Base-by-base conservation (phyloP, 2,888 invertebrate species). In the Andrena minutula region DNA sequence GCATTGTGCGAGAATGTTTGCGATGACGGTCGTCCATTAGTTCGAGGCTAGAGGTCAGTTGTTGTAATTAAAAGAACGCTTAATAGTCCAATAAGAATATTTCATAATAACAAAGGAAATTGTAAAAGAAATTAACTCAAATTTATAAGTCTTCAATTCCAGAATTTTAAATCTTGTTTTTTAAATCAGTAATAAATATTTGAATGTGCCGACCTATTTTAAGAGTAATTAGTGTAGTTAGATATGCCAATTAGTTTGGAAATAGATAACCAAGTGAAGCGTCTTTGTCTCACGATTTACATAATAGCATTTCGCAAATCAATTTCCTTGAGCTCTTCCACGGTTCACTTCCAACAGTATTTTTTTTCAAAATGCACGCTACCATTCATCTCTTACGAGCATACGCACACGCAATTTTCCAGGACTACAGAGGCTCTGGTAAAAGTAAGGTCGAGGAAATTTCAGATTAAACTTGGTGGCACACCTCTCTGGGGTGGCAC, bases 11-110 rank as follows among this genome's bases (percentile, higher is more conserved):
- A 78, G 32, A 63, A 47, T 61, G n/a, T 51, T 79, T 61, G 35
- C 63, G 23, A 79, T 49, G 49, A 66, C 71, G 26, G 63, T 71
- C 47, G 35, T 30, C 49, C 28, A 41, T 16, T 35, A 16, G n/a
- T 47, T n/a, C 7, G 35, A 60, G 16, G 26, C 28, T 26, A n/a
- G 65, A 71, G 56, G 76, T 64, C 76, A 79, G 74, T 32, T 26
- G n/a, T 56, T 30, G 70, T 8, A 58, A 68, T 83, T 83, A 76
- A 79, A 20, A 60, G 74, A 64, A 8, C 56, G 58, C 10, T 49
- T 51, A 70, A 41, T 23, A 6, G 26, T n/a, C 23, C n/a, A n/a
- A 3, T 8, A 26, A 23, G 2, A 35, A 41, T n/a, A 6, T 20
- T 16, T 51, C 16, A 28, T 5, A 32, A 63, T 28, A 49, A n/a